phyloP scores from a whole-genome alignment of 2,797 vertebrate genomes.

The Falco peregrinus region DNA sequence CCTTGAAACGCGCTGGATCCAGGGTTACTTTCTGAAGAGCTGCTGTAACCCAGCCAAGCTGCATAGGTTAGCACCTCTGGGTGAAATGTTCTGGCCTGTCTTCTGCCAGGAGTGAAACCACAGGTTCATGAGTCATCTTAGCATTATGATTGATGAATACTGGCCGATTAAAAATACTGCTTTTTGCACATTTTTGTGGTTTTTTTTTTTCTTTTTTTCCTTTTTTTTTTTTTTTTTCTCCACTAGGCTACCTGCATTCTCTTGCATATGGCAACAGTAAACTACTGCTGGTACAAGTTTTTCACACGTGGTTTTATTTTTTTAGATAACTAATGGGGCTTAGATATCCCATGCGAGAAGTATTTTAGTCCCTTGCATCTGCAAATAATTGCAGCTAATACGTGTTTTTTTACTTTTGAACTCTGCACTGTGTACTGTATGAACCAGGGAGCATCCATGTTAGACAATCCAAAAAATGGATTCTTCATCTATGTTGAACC shows the following conservation, averaged over 20 bases:
- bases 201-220: too few relatives aligned
- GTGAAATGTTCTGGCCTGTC: not conserved
- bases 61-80: not conserved
- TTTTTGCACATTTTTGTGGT: not conserved
- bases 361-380: not conserved
- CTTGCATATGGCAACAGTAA: not conserved
- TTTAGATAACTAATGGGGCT: not conserved
- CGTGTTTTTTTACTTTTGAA: not conserved
- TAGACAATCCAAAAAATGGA: not conserved
- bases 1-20: not conserved
- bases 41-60: not conserved
- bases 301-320: not conserved
- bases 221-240: not conserved
- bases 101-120: not conserved
- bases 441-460: not conserved
- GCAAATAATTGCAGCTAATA: not conserved
- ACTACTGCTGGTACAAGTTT: not conserved
- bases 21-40: not conserved
- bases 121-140: not conserved
- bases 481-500: not conserved
- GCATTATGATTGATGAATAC: not conserved
- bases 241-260: not conserved
- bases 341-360: not conserved
- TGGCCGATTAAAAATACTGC: not conserved
- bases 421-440: not conserved